A percentile compares a stretch with the other conserved stretches of the same genome.
These are phyloP conservation scores for Onychomys arenicola DNA, from an alignment of 2,797 vertebrate species.

Conservation along the genomic window DNA sequence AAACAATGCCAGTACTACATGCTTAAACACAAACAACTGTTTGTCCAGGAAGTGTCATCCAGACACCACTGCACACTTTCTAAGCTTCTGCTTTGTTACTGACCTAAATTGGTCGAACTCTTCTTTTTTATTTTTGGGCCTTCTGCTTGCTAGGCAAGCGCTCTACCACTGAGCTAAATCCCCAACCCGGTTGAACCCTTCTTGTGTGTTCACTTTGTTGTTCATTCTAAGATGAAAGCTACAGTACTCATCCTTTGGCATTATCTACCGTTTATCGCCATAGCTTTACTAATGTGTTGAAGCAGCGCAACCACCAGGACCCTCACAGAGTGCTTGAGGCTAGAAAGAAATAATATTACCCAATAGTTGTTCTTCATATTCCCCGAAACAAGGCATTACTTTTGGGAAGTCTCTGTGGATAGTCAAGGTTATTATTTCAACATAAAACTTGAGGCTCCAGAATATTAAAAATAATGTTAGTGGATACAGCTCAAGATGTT, in stretches of 20 bases:
- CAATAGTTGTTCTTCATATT: neutral
- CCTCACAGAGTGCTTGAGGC: neutral
- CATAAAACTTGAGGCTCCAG: neutral
- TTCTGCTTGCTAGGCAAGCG: too few species aligned
- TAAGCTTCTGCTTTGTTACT: neutral
- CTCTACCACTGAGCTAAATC: rapidly evolving
- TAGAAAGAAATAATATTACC: neutral
- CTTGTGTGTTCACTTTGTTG: neutral
- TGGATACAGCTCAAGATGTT: neutral
- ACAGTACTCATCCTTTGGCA: neutral
- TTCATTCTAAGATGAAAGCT: neutral
- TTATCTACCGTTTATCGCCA: neutral
- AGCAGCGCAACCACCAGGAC: neutral
- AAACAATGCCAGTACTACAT: neutral
- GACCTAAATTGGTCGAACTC: neutral
- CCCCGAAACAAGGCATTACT: neutral
- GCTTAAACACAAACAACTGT: rapidly evolving
- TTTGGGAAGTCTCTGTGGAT: neutral
- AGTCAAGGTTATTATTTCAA: neutral
- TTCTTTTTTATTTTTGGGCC: too few species aligned
- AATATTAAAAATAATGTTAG: neutral
- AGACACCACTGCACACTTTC: rapidly evolving
- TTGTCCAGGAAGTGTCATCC: neutral
- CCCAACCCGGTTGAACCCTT: neutral
- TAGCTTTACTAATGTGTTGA: neutral